These are phyloP conservation scores for Metopolophium dirhodum DNA, from an alignment of 1,140 invertebrate species.

Conservation along the genomic window DNA sequence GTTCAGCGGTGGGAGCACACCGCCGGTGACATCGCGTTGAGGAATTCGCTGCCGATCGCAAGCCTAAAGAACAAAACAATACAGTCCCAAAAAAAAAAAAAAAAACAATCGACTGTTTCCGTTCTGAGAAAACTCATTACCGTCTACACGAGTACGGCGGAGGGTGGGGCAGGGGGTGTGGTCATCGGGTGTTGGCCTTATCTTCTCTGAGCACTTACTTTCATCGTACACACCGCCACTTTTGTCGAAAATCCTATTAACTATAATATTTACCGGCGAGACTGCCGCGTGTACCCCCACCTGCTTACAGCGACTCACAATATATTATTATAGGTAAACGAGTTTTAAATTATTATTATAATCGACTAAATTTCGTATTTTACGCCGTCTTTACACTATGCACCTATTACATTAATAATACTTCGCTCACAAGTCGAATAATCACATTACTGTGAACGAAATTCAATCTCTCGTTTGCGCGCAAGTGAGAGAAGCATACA, in stretches of 20 bases:
- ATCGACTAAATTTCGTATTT: constrained; percentile 9
- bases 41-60: background rate
- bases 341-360: constrained; percentile 16
- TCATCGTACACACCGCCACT: background rate
- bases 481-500: background rate
- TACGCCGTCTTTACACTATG: background rate
- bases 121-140: background rate
- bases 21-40: background rate
- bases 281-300: background rate
- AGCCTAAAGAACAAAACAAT: background rate
- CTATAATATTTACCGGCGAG: background rate
- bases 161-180: no score
- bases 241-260: background rate
- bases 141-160: background rate
- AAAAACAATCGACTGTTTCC: background rate
- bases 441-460: background rate
- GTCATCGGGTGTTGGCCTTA: no score
- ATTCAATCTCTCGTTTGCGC: background rate
- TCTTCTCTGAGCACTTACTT: background rate
- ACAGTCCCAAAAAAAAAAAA: background rate
- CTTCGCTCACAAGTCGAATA: background rate
- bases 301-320: no score
- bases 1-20: no score
- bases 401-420: background rate
- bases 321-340: background rate